These are phyloP conservation scores for Lycaon pictus DNA, from an alignment of 2,113 vertebrate species.

Conservation along the genomic window DNA sequence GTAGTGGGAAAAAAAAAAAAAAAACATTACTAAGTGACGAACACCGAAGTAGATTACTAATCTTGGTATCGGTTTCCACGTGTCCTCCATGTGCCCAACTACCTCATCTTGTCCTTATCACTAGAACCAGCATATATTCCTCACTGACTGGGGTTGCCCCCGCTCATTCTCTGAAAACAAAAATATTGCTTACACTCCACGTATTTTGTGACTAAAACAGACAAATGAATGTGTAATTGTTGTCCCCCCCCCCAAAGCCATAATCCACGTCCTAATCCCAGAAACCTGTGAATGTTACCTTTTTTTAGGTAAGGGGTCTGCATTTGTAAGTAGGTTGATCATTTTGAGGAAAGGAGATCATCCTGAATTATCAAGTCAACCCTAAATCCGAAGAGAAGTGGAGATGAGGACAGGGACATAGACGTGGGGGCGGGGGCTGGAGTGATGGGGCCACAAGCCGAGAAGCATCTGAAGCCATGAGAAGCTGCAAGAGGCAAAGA, in stretches of 20 bases:
- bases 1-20: not conserved
- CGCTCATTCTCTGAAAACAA: not conserved
- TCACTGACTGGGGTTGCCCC: not conserved
- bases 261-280: not conserved
- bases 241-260: not conserved
- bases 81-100: not conserved
- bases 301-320: not conserved
- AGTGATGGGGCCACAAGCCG: not conserved
- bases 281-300: not conserved
- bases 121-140: not conserved
- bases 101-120: not conserved
- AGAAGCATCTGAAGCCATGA: not conserved
- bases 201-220: not conserved
- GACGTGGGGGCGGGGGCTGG: not conserved
- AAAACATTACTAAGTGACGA: not conserved
- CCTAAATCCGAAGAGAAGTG: not conserved
- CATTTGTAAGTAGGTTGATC: not conserved
- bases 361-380: not conserved
- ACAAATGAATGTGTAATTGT: not conserved
- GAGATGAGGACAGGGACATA: not conserved
- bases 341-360: not conserved
- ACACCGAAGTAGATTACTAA: not conserved
- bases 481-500: not conserved
- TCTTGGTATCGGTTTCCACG: not conserved
- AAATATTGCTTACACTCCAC: not conserved